Base-by-base conservation (phyloP, 2,797 vertebrate genomes). In the Dryobates pubescens region DNA sequence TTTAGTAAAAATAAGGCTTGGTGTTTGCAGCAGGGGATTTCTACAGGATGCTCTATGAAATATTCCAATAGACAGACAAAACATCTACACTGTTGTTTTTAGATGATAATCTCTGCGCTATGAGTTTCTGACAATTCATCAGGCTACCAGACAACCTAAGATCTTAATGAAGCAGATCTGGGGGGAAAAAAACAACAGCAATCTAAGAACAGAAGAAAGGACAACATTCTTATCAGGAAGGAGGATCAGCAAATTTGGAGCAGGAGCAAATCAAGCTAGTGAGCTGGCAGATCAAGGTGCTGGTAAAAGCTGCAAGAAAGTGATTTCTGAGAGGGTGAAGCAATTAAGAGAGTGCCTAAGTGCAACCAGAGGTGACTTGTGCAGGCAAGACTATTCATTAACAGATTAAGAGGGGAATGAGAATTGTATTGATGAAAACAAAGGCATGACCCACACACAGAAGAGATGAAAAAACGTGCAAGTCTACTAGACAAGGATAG, bases 281-380 rank as follows among this genome's bases (percentile, higher is more conserved):
- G 56, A 88, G 68, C 26, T 90, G 49, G 43, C 62, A 93, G 65
- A 86, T 30, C 58, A 59, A 51, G 54, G 34, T 62, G 38, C 81
- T 82, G 69, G 47, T 71, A 90, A 82, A 83, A 91, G 61, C 88
- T 85, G 24, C 56, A 64, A 77, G 23, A 82, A 83, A 85, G 56
- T 58, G 20, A 80, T 82, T 74, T 91, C 82, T 82, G 61, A 62
- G 32, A 43, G 26, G 26, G 4, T 49, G 57, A 92, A 69, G 83
- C 72, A 94, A 95, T 92, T 86, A 92, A 45, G 36, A 92, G 82
- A 94, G 86, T 90, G 86, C 75, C 47, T 90, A 62, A 89, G 81
- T 90, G 67, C 85, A 92, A 95, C 24, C 3, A 6, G 19, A 92
- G 43, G 63, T 67, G 86, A 88, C 80, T 41, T 82, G 68, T n/a